Percentiles rank a stretch among this genome's conserved stretches.
Conservation (phyloP, 2,888 invertebrate genomes). For the Xestia sexstrigata region DNA sequence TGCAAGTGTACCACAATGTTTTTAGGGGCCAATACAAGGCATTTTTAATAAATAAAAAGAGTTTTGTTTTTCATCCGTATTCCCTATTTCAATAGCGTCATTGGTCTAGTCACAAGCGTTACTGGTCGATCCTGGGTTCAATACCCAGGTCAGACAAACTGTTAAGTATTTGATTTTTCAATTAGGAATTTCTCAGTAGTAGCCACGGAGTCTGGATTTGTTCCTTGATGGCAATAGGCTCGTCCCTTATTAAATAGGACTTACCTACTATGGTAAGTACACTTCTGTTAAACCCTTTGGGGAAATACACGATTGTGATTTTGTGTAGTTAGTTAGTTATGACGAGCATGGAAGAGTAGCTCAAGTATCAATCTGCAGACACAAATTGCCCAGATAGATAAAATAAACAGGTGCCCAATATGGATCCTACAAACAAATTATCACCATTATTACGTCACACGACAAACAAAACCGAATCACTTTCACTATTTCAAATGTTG, state of each 20-base stretch:
- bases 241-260: neutral
- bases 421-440: conserved; percentile 51
- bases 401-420: conserved; percentile 25
- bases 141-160: neutral
- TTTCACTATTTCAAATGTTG: conserved; percentile 65
- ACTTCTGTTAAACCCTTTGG: no score
- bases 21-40: no score
- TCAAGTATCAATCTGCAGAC: conserved; percentile 7
- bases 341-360: neutral
- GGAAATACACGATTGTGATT: neutral
- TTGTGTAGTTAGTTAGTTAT: neutral
- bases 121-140: neutral
- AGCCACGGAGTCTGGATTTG: neutral
- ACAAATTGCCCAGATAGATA: conserved; percentile 7
- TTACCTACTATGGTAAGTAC: neutral
- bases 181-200: neutral
- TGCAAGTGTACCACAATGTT: no score
- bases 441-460: conserved; percentile 45
- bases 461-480: conserved; percentile 55
- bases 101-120: neutral
- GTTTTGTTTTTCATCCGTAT: no score
- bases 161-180: neutral
- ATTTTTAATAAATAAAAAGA: no score
- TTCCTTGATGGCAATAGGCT: neutral
- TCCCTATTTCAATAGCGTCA: no score